phyloP scores from a whole-genome alignment of 2,888 invertebrate genomes.

The Cataglyphis altisquamis region DNA sequence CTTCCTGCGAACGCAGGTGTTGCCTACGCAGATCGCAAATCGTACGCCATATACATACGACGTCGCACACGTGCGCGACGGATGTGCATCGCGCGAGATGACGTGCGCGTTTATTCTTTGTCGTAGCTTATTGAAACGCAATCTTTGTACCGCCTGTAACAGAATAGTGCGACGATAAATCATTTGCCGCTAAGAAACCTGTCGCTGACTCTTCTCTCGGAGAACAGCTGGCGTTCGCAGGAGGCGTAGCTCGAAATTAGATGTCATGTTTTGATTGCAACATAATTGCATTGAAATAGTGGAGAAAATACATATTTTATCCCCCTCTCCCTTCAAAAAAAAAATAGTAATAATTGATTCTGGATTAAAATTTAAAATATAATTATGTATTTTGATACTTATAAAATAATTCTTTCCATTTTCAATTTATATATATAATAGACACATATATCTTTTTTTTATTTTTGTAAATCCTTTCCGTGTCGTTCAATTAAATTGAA shows the following conservation, averaged over 20 bases:
- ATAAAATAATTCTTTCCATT: neutral
- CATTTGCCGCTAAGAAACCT: slow-evolving; percentile 24
- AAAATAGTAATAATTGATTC: neutral
- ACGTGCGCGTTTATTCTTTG: slow-evolving; percentile 18
- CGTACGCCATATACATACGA: slow-evolving; percentile 20
- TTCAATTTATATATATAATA: neutral
- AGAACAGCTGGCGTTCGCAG: slow-evolving; percentile 29
- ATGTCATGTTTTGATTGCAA: slow-evolving; percentile 8
- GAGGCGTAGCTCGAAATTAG: neutral
- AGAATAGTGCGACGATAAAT: slow-evolving; percentile 15
- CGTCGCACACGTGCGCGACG: slow-evolving; percentile 19
- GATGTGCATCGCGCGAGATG: slow-evolving; percentile 3
- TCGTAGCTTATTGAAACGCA: slow-evolving; percentile 39
- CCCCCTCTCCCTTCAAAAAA: neutral
- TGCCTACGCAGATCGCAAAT: slow-evolving; percentile 19
- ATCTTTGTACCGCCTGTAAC: slow-evolving; percentile 12
- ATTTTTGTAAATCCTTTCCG: neutral
- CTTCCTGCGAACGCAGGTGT: slow-evolving; percentile 60
- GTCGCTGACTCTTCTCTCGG: neutral
- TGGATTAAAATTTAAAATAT: neutral
- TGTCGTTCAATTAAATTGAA: neutral
- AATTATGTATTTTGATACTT: neutral
- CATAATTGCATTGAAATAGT: slow-evolving; percentile 1
- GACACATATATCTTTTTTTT: neutral
- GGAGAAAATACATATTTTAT: neutral